Conservation (phyloP, 2,113 vertebrate species). For the Excalfactoria chinensis region DNA sequence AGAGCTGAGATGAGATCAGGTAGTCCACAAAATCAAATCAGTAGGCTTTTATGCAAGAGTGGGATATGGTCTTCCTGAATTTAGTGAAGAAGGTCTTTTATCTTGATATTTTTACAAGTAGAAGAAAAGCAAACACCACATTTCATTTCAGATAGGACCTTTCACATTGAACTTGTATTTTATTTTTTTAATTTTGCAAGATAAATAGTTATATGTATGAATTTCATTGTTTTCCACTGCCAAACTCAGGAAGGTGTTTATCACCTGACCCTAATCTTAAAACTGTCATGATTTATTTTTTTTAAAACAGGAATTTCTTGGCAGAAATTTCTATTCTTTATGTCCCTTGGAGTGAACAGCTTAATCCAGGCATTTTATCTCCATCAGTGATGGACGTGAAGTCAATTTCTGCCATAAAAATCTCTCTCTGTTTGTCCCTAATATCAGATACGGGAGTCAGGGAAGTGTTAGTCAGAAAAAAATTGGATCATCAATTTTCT, state of each 20-base stretch:
- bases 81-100: not conserved
- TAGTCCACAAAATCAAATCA: not conserved
- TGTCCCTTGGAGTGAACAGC: not conserved
- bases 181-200: not conserved
- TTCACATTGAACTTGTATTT: not conserved
- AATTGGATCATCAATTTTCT: not conserved
- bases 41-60: not conserved
- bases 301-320: not conserved
- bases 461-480: not conserved
- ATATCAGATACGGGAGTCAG: not conserved
- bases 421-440: not conserved
- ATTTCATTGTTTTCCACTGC: not conserved
- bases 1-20: not conserved
- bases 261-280: not conserved
- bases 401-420: slow-evolving; percentile 10
- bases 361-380: slow-evolving; percentile 1
- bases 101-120: not conserved
- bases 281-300: not conserved
- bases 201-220: not conserved
- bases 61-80: not conserved
- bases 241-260: not conserved
- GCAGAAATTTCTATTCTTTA: not conserved
- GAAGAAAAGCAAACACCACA: not conserved
- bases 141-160: not conserved
- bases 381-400: not conserved